Evolutionary conservation across 1,140 invertebrate genomes (phyloP).

Genomic region (Diuraphis noxia): DNA sequence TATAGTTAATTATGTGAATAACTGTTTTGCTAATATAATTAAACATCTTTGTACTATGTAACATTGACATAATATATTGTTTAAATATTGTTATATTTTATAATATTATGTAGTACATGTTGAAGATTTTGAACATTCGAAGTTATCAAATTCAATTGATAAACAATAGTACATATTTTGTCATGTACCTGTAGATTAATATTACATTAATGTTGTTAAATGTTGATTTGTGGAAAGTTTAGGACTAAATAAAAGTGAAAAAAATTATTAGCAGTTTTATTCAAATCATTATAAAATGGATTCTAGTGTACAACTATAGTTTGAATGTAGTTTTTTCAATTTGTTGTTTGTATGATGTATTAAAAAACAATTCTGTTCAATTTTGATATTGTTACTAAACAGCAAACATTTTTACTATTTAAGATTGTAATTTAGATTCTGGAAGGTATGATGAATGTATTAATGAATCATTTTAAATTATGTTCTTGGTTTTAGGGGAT

Average conservation of each 20-base stretch:
- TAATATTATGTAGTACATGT: conserved; percentile 2
- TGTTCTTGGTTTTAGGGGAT: too few species aligned
- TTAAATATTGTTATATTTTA: conserved; percentile 32
- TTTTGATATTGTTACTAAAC: background rate
- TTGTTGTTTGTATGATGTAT: background rate
- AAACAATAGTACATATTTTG: background rate
- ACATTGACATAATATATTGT: background rate
- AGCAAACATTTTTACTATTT: too few species aligned
- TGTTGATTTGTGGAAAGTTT: background rate
- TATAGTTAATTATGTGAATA: background rate
- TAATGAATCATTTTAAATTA: too few species aligned
- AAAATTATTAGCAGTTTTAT: background rate
- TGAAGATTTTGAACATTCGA: background rate
- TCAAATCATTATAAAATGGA: background rate
- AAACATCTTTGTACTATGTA: background rate
- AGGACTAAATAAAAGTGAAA: background rate
- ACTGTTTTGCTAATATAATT: background rate
- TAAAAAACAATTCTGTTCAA: background rate
- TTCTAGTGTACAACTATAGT: accelerated
- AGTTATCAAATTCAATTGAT: background rate
- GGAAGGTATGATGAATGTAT: too few species aligned
- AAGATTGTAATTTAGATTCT: too few species aligned
- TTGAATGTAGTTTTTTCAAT: background rate
- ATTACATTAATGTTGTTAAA: background rate
- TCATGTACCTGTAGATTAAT: background rate